Evolutionary conservation across 2,888 invertebrate species (phyloP).

Genomic region (Thereva unica): DNA sequence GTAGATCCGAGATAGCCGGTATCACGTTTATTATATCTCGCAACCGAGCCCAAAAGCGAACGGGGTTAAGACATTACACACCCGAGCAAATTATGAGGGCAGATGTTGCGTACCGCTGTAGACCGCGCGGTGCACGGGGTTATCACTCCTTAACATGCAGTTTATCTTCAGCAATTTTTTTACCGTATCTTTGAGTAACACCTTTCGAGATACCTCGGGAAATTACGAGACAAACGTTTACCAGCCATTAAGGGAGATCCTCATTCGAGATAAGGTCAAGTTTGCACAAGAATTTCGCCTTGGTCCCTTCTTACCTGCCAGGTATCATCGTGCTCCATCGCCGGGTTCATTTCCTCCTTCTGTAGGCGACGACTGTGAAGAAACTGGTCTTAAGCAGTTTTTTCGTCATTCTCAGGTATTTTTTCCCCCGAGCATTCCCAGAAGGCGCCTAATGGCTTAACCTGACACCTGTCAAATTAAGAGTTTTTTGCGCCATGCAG

Average conservation of each 20-base stretch:
- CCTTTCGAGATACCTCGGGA: slow-evolving; percentile 16
- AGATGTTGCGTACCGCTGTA: no score
- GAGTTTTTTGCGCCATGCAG: background rate
- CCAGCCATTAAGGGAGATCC: slow-evolving; percentile 24
- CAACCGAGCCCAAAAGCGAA: no score
- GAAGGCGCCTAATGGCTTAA: slow-evolving; percentile 26
- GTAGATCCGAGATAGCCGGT: no score
- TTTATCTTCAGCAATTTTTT: slow-evolving; percentile 7
- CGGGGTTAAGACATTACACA: no score
- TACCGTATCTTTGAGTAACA: slow-evolving; percentile 8
- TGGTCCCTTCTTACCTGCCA: background rate
- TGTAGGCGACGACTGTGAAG: background rate
- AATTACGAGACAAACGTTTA: slow-evolving; percentile 29
- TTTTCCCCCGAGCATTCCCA: background rate
- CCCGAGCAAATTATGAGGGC: no score
- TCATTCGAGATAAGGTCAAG: slow-evolving; percentile 15
- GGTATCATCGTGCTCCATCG: background rate
- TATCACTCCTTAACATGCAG: no score
- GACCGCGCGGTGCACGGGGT: no score
- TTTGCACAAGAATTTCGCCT: slow-evolving; percentile 19
- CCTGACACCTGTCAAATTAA: slow-evolving; percentile 32
- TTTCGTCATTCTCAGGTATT: slow-evolving; percentile 14
- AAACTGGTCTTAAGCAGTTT: no score
- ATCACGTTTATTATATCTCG: no score
- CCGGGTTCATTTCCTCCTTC: background rate